Evolutionary conservation across 1,140 invertebrate genomes (phyloP), one percentile per base, ranked within the genome.

Genomic region (Ephestia elutella): DNA sequence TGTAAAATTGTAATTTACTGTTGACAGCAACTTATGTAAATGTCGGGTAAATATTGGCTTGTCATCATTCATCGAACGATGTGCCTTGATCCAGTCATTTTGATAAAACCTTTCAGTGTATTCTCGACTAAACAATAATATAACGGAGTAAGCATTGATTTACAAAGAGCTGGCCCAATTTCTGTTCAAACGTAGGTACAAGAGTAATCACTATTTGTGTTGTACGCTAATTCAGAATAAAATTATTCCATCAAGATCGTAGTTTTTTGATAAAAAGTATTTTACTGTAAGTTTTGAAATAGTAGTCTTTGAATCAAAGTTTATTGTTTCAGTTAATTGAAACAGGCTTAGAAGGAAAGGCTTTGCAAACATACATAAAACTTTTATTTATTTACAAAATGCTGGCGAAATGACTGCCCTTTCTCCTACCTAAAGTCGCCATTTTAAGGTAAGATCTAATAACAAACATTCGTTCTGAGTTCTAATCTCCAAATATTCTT

Each of bases 81-180:
- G 38, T 8, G 38, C 38, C 38, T 44, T 44, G 38, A 44, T 44
- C 38, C 38, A 15, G 13, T 15, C n/a, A 44, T 44, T 44, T 15
- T 15, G n/a, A 44, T 44, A 44, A 44, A 44, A 0, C 9, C 9
- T 13, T 44, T 44, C 38, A n/a, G 13, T 17, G 38, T 44, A 15
- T 44, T 44, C 38, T 15, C n/a, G 38, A 4, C 38, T 44, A 13
- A 44, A 44, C 7, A 32, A 11, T 15, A 44, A 44, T 44, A 44
- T 44, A 10, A 10, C n/a, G 38, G 38, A 44, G 38, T 44, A 44
- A n/a, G 38, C 38, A 44, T 44, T 44, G 38, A 44, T 44, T 44
- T 15, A 44, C 38, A 44, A 44, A 15, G 3, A 44, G 1, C 13
- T 1, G 15, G 13, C 7, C 38, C 21, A 25, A 44, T 44, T 5